These are phyloP conservation scores for Manduca sexta DNA, from an alignment of 1,140 invertebrate species.

Conservation along the genomic window DNA sequence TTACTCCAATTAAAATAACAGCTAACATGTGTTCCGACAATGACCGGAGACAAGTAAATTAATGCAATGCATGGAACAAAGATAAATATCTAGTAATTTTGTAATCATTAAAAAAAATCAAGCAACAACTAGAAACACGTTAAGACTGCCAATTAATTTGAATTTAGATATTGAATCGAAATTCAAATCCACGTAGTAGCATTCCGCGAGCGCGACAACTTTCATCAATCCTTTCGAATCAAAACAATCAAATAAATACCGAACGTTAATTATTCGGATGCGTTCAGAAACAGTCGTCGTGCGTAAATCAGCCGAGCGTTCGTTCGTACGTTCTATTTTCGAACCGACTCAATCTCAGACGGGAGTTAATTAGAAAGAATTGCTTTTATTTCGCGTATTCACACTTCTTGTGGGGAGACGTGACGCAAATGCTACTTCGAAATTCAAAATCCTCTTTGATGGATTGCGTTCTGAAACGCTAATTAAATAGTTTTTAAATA, in stretches of 20 bases:
- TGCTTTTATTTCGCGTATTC: slow-evolving; percentile 69
- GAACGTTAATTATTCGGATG: slow-evolving; percentile 63
- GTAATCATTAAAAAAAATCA: no score
- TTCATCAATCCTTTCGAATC: slow-evolving; percentile 51
- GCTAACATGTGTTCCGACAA: no score
- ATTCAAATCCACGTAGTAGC: slow-evolving; percentile 16
- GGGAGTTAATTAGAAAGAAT: slow-evolving; percentile 70
- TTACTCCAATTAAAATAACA: no score
- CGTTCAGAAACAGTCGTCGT: slow-evolving; percentile 53
- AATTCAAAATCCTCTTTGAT: slow-evolving; percentile 43
- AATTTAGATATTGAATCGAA: slow-evolving; percentile 7
- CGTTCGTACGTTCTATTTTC: slow-evolving; percentile 49
- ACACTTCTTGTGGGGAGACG: slow-evolving; percentile 51
- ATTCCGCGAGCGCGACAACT: slow-evolving; percentile 37
- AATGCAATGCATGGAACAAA: no score
- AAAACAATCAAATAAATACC: slow-evolving; percentile 69
- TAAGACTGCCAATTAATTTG: no score
- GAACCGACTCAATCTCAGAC: slow-evolving; percentile 48
- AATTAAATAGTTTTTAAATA: slow-evolving; percentile 22
- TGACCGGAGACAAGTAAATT: no score
- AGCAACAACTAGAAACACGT: no score
- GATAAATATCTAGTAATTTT: no score
- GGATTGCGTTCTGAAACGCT: slow-evolving; percentile 19
- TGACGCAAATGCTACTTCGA: slow-evolving; percentile 43
- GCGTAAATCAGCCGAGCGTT: slow-evolving; percentile 56